phyloP scores from a whole-genome alignment of 2,888 invertebrate species.

The Rosalia funebris region DNA sequence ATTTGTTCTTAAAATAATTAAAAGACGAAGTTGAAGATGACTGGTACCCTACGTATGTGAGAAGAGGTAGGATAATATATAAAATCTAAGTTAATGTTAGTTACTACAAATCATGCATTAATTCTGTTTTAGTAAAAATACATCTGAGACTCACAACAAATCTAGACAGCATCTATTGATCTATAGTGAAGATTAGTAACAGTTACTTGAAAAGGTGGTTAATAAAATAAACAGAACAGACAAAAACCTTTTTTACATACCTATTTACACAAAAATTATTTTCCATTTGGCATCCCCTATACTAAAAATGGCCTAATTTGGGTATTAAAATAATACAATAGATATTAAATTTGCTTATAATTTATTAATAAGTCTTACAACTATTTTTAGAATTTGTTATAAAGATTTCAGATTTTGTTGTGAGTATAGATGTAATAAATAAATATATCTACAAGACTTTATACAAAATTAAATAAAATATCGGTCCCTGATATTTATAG shows the following conservation, averaged over 20 bases:
- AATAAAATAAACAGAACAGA: constrained; percentile 40
- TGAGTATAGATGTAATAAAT: constrained; percentile 65
- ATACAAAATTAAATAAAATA: constrained; percentile 61
- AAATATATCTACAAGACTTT: constrained; percentile 65
- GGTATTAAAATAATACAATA: constrained; percentile 41
- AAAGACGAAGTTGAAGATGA: no score
- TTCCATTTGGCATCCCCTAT: constrained; percentile 30
- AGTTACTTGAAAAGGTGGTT: constrained; percentile 44
- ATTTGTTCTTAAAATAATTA: no score
- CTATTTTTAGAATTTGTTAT: constrained; percentile 57
- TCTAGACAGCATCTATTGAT: constrained; percentile 47
- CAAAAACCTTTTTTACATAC: constrained; percentile 49
- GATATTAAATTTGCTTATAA: constrained; percentile 46
- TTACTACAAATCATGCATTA: constrained; percentile 36
- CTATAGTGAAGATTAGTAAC: constrained; percentile 47
- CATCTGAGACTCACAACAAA: constrained; percentile 64
- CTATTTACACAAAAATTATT: constrained; percentile 39
- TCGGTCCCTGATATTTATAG: constrained; percentile 62
- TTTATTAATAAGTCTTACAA: constrained; percentile 60
- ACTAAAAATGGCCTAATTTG: constrained; percentile 24
- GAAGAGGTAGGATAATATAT: background rate
- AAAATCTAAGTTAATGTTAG: constrained; percentile 23
- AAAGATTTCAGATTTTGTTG: constrained; percentile 62
- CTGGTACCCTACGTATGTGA: constrained; percentile 14
- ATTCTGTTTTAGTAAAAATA: constrained; percentile 43